Evolutionary conservation across 2,888 invertebrate species (phyloP).

Genomic region (Heliconius ismenius): DNA sequence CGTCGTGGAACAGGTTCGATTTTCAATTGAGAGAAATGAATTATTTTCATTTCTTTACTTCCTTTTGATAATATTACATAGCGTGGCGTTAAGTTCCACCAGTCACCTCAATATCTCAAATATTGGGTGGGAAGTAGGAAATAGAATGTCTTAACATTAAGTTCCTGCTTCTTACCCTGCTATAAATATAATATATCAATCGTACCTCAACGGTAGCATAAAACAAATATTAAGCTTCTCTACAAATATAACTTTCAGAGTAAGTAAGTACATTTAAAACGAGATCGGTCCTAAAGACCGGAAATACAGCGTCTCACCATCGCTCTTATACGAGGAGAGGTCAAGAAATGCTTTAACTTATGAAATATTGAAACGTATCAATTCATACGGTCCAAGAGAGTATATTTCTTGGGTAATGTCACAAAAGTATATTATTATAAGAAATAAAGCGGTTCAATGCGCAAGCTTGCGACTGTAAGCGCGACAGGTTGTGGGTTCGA

Average conservation of each 20-base stretch:
- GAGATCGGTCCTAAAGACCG: constrained; percentile 11
- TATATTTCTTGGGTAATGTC: neutral
- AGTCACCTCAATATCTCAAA: neutral
- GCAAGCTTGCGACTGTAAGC: too few species aligned
- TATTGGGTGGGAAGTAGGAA: neutral
- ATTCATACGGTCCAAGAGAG: neutral
- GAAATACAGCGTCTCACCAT: constrained; percentile 3
- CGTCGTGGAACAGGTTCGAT: neutral
- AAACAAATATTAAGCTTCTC: neutral
- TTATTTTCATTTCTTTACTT: neutral
- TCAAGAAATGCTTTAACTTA: constrained; percentile 15
- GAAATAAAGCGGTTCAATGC: neutral
- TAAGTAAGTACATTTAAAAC: constrained; percentile 1
- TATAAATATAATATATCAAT: neutral
- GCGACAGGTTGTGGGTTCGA: too few species aligned
- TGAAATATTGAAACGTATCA: constrained; percentile 20
- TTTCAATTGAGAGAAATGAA: neutral
- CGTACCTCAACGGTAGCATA: neutral
- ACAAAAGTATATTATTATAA: neutral
- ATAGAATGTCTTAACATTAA: neutral
- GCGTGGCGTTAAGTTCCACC: neutral
- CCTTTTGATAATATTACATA: neutral
- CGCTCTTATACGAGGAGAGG: neutral
- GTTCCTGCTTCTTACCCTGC: neutral
- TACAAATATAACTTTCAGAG: neutral